Percentiles rank a stretch among this genome's conserved stretches.
phyloP scores from a whole-genome alignment of 2,113 vertebrate genomes.

The Cyphomyrus discorhynchus region DNA sequence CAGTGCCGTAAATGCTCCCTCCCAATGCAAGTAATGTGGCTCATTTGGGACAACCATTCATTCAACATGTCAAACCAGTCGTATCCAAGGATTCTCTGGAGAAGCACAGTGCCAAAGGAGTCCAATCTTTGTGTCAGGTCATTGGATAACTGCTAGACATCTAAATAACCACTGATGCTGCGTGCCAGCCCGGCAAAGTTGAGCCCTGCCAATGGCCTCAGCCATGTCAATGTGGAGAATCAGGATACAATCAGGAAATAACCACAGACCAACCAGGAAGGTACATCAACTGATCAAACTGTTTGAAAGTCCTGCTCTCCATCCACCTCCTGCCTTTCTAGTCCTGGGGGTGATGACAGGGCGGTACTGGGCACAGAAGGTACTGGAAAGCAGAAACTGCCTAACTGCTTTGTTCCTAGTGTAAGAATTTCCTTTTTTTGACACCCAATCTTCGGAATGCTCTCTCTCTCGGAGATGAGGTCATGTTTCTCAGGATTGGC shows the following conservation, averaged over 20 bases:
- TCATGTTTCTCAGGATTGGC: constrained; percentile 55
- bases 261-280: background rate
- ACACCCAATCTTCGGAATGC: background rate
- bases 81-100: background rate
- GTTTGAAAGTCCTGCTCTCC: background rate
- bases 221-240: background rate
- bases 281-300: background rate
- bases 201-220: background rate
- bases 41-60: background rate
- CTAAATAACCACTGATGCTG: background rate
- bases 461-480: constrained; percentile 40
- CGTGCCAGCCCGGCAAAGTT: background rate
- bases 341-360: background rate
- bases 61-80: background rate
- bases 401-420: constrained; percentile 8
- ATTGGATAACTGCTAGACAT: background rate
- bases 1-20: no score
- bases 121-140: background rate
- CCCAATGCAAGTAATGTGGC: background rate
- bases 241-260: background rate
- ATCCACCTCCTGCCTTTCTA: background rate
- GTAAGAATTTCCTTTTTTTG: constrained; percentile 5
- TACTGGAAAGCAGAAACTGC: background rate
- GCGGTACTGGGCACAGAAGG: background rate
- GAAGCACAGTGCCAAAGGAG: background rate